A percentile compares a stretch with the other conserved stretches of the same genome.
phyloP scores from a whole-genome alignment of 2,888 invertebrate species.

The Rhorus exstirpatorius region DNA sequence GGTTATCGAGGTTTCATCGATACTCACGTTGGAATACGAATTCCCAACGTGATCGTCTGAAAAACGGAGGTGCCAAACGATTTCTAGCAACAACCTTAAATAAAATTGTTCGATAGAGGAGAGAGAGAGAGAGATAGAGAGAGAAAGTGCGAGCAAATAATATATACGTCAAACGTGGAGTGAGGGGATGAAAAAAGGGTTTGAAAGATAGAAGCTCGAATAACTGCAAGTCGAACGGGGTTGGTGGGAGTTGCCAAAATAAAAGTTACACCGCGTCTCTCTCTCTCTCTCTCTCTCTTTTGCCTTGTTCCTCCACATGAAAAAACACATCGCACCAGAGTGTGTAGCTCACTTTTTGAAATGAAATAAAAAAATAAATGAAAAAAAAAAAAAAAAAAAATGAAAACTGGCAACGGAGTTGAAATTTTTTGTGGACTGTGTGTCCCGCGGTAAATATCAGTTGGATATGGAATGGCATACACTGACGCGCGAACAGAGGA shows the following conservation, averaged over 20 bases:
- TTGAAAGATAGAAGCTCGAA: conserved; percentile 34
- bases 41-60: not conserved
- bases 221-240: conserved; percentile 33
- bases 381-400: conserved; percentile 23
- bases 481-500: conserved; percentile 55
- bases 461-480: conserved; percentile 35
- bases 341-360: conserved; percentile 57
- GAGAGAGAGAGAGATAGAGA: no score
- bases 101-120: conserved; percentile 2
- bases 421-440: conserved; percentile 62
- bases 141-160: conserved; percentile 21
- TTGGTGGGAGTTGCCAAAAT: conserved; percentile 66
- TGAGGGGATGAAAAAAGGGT: conserved; percentile 5
- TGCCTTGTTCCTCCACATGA: conserved; percentile 11
- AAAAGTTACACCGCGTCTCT: conserved; percentile 54
- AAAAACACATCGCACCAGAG: conserved; percentile 53
- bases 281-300: conserved; percentile 30
- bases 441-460: conserved; percentile 56
- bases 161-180: conserved; percentile 46
- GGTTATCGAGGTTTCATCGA: no score
- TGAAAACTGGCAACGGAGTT: conserved; percentile 65
- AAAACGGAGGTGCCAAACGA: no score
- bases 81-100: no score
- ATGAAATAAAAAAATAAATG: conserved; percentile 52
- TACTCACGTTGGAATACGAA: no score